phyloP scores from a whole-genome alignment of 2,113 vertebrate species.

The Arizona elegans region DNA sequence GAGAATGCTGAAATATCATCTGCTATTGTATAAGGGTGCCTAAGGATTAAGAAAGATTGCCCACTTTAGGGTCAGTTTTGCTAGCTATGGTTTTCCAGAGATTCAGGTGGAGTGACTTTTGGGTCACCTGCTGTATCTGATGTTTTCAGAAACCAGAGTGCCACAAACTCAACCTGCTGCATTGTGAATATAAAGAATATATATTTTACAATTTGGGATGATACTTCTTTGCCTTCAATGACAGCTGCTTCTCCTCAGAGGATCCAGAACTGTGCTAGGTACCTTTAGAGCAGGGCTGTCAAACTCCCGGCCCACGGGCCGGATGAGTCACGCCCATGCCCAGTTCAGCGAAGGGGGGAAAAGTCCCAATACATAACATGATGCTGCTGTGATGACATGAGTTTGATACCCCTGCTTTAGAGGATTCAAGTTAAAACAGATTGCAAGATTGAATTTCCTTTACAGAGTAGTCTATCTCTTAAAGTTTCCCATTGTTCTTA shows the following conservation, averaged over 20 bases:
- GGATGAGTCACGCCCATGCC: no score
- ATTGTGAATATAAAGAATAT: background rate
- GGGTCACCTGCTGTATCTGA: background rate
- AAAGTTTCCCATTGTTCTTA: background rate
- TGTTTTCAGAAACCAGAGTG: background rate
- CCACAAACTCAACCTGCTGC: background rate
- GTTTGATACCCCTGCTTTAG: no score
- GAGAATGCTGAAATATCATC: background rate
- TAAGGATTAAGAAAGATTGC: background rate
- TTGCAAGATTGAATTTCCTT: background rate
- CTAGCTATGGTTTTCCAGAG: background rate
- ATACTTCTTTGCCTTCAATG: no score
- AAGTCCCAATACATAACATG: no score
- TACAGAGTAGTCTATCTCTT: background rate
- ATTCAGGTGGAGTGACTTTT: background rate
- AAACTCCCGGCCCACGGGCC: no score
- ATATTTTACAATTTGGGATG: background rate
- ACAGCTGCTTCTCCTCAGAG: background rate
- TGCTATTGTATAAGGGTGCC: background rate
- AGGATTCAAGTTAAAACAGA: background rate
- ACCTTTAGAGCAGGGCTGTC: background rate
- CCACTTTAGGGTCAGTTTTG: background rate
- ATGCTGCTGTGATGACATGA: background rate
- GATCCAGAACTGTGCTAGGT: background rate
- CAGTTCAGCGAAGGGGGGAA: no score